Percentiles rank a stretch among this genome's conserved stretches.
phyloP scores from a whole-genome alignment of 2,797 vertebrate species.

The Thripadectes ignobilis region DNA sequence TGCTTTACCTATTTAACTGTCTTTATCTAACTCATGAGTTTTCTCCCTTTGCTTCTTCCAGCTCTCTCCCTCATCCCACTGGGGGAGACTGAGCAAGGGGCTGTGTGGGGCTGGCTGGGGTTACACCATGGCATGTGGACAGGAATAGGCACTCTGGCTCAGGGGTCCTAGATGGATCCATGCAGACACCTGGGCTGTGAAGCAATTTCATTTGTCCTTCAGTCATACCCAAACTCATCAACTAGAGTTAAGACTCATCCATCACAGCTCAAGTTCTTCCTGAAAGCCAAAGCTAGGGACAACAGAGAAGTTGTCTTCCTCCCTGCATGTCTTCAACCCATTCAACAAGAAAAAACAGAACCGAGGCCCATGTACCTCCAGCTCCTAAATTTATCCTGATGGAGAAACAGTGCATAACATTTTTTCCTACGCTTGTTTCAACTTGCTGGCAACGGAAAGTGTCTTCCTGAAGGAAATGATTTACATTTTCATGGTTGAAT shows the following conservation, averaged over 20 bases:
- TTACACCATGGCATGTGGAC: not conserved
- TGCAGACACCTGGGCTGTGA: not conserved
- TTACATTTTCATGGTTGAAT: not conserved
- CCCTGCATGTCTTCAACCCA: not conserved
- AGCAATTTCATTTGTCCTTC: not conserved
- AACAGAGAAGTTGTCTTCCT: not conserved
- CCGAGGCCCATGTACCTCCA: not conserved
- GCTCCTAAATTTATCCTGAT: not conserved
- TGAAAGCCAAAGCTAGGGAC: not conserved
- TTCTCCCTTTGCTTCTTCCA: not conserved
- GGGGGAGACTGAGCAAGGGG: accelerated
- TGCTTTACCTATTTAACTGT: not conserved
- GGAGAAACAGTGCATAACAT: not conserved
- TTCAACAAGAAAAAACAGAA: not conserved
- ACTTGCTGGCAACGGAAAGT: not conserved
- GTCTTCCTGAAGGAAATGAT: not conserved
- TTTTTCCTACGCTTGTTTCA: not conserved
- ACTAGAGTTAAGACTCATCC: not conserved
- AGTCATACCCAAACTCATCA: not conserved
- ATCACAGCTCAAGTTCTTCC: not conserved
- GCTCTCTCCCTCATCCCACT: not conserved
- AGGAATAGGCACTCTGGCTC: not conserved
- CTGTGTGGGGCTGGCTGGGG: not conserved
- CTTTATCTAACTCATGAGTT: not conserved
- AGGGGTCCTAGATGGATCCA: not conserved